Conservation (phyloP, 2,797 vertebrate genomes). For the Danio tinwini region DNA sequence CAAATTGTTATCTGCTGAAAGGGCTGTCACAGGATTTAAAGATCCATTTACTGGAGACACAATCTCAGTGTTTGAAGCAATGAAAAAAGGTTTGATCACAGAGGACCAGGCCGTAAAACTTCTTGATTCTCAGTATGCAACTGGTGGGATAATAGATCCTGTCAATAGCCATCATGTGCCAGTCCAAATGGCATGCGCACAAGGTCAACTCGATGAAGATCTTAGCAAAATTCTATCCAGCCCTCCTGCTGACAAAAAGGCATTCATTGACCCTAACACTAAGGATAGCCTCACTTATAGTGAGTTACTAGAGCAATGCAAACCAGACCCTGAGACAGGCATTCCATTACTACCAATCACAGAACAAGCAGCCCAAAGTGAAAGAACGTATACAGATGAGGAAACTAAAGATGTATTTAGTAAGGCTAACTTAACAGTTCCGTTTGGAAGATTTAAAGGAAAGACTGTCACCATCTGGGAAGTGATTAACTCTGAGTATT, state of each 20-base stretch:
- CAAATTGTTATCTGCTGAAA: slow-evolving; percentile 81
- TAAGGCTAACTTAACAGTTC: slow-evolving; percentile 84
- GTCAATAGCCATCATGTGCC: slow-evolving; percentile 80
- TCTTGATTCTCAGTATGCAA: slow-evolving; percentile 83
- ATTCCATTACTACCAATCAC: slow-evolving; percentile 81
- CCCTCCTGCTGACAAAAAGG: slow-evolving; percentile 76
- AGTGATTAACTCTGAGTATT: slow-evolving; percentile 95
- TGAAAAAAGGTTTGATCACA: slow-evolving; percentile 82
- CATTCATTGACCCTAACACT: slow-evolving; percentile 82
- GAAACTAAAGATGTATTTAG: slow-evolving; percentile 88
- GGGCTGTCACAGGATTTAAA: slow-evolving; percentile 82
- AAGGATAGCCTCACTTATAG: slow-evolving; percentile 79
- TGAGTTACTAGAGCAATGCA: slow-evolving; percentile 78
- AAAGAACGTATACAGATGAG: slow-evolving; percentile 81
- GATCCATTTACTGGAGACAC: slow-evolving; percentile 81
- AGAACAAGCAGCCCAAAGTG: slow-evolving; percentile 79
- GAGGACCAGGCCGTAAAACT: slow-evolving; percentile 80
- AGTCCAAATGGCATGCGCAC: slow-evolving; percentile 80
- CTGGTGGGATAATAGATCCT: slow-evolving; percentile 84
- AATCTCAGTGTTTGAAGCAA: slow-evolving; percentile 82
- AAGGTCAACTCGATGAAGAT: slow-evolving; percentile 82
- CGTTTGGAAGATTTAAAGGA: slow-evolving; percentile 87
- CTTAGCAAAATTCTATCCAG: slow-evolving; percentile 77
- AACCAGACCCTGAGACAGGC: slow-evolving; percentile 78
- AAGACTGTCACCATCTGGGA: slow-evolving; percentile 95